These are phyloP conservation scores for Orientallactaga sibirica DNA, from an alignment of 2,797 vertebrate species.

Conservation along the genomic window DNA sequence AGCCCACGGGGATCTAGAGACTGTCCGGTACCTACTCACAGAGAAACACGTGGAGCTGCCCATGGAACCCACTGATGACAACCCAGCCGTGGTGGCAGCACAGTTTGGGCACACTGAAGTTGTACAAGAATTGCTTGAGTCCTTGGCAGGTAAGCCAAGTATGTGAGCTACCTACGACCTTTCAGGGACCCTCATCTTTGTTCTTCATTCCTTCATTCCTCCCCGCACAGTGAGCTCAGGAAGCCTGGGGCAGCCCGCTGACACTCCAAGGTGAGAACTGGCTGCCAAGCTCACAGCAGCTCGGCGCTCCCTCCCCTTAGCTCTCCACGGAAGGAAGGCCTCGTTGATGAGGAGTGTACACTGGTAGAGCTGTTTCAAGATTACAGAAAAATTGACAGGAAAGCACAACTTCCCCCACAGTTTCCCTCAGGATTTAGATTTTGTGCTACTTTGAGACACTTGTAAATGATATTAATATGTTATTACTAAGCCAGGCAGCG, in stretches of 20 bases:
- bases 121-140: conserved; percentile 93
- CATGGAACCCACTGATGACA: conserved; percentile 90
- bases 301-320: neutral
- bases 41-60: conserved; percentile 89
- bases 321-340: neutral
- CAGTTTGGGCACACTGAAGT: conserved; percentile 91
- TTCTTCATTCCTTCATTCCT: neutral
- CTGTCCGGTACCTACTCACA: conserved; percentile 92
- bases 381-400: neutral
- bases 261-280: neutral
- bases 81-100: conserved; percentile 94
- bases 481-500: neutral
- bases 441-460: neutral
- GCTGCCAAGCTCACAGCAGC: neutral
- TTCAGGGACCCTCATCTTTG: neutral
- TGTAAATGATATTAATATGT: neutral
- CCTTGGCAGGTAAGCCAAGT: conserved; percentile 89
- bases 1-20: conserved; percentile 91
- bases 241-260: neutral
- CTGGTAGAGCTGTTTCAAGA: neutral
- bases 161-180: rapidly evolving
- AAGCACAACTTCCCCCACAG: neutral
- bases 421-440: neutral
- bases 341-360: neutral
- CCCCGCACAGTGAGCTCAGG: neutral